Evolutionary conservation across 2,113 vertebrate species (phyloP), one percentile per base, ranked within the genome.

Genomic region (Azemiops feae): DNA sequence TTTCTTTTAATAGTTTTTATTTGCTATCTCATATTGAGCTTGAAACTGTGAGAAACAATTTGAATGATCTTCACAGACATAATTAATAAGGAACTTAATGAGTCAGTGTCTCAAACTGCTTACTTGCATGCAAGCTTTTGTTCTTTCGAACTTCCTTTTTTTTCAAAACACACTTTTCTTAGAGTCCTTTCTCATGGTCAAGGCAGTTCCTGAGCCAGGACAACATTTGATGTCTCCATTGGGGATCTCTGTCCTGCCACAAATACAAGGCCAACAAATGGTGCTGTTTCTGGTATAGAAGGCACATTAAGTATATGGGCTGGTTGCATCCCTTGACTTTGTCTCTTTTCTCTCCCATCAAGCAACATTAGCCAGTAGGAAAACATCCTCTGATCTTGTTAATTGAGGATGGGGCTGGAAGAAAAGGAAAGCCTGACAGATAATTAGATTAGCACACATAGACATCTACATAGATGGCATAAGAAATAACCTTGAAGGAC

Each of bases 161-260:
- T 96, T 97, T 97, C 95, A 96, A 93, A 97, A 97, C 95, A 97
- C 96, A 97, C 96, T 97, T 97, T 98, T 98, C 96, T 97, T 96
- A 96, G 93, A 94, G 74, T 9, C 20, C 34, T 81, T 81, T 43
- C 74, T 81, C 74, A 43, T 81, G 74, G 18, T 81, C 34, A 81
- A 43, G 18, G 3, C 34, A 81, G 18, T 22, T 34, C 7, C 3
- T 81, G 34, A 43, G 34, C 74, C 74, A 81, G 74, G 22, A 23
- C 34, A 81, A 81, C 39, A 43, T 81, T 43, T 18, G 34, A 16
- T 81, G 74, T 43, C 7, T 20, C 54, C 54, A 55, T 55, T 55
- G 54, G 54, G 3, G 54, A 55, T 5, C 16, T 43, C 7, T 81
- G 0, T 43, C 16, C 20, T 23, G 7, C 6, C 20, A 2, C 74